These are phyloP conservation scores for Caenorhabditis wallacei DNA, from an alignment of 2,888 invertebrate species.

Conservation along the genomic window DNA sequence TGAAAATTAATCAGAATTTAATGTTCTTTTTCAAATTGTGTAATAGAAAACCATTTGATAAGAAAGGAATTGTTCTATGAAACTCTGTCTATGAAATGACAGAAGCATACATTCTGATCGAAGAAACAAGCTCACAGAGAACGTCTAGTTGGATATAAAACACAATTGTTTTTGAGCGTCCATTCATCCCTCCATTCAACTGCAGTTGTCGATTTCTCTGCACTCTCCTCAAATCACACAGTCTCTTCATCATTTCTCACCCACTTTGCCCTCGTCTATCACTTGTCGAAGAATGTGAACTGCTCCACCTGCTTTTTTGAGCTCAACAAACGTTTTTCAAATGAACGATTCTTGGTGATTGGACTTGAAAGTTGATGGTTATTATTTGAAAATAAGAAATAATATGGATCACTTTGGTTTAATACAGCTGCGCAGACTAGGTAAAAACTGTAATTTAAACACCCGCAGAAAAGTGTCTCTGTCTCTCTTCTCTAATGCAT, in stretches of 20 bases:
- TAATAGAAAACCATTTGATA: no score
- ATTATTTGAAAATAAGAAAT: background rate
- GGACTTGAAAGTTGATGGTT: background rate
- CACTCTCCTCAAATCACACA: constrained; percentile 23
- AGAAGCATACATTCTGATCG: background rate
- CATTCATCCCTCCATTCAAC: constrained; percentile 34
- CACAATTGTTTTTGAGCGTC: constrained; percentile 50
- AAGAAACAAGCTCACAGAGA: background rate
- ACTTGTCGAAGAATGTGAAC: constrained; percentile 41
- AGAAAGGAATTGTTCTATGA: no score
- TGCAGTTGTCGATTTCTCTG: constrained; percentile 42
- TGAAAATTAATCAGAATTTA: no score
- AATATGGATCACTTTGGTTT: no score
- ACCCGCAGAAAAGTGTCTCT: constrained; percentile 20
- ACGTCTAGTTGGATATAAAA: constrained; percentile 49
- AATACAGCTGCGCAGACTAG: no score
- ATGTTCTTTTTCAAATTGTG: no score
- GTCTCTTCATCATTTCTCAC: constrained; percentile 30
- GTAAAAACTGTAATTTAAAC: background rate
- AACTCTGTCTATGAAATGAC: no score
- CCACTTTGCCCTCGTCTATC: constrained; percentile 45
- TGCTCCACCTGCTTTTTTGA: constrained; percentile 36
- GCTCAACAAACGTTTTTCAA: constrained; percentile 12
- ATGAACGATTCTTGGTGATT: constrained; percentile 23
- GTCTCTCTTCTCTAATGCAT: background rate